Base-by-base conservation (phyloP, 2,888 invertebrate genomes). In the Luperina nickerlii region DNA sequence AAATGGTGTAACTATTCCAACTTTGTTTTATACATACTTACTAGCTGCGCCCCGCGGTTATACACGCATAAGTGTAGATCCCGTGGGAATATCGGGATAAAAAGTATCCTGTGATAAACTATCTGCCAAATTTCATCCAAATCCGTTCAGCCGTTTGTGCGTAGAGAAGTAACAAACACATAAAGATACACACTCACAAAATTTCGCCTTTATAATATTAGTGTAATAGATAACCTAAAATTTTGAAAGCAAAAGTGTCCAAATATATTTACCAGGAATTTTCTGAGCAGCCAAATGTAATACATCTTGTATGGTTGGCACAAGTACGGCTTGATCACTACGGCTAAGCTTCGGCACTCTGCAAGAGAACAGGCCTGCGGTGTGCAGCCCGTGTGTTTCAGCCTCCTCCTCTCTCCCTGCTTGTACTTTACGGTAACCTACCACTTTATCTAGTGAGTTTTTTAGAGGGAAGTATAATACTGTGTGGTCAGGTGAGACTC, bases 391-490 rank as follows among this genome's bases (percentile, higher is more conserved):
- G 84, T 89, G 93, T 90, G 75, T 91, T 81, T 94, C 94, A 24
- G 88, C 74, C 76, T 95, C 95, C 15, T 96, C 96, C 81, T 97
- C 97, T 77, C 89, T 94, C 0, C 97, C 97, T 0, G 97, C 96
- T 90, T 96, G 95, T 2, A 96, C 76, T 91, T 97, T 96, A 90
- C 98, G 97, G 89, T 98, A 98, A 0, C 98, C 98, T 2, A 98
- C 98, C 54, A 98, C 93, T 90, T 96, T 95, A 57, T 97, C 97
- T 72, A 97, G 93, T 0, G 97, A 95, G 91, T 98, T 98, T 90
- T 97, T 96, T 70, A 98, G 92, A 6, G 98, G 98, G 91, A 98
- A 98, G 91, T 98, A 97, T 88, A 98, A 94, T 88, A 96, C 92
- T 81, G 97, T 96, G 24, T 95, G 94, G 76, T 96, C 94, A 42